Conservation (phyloP, 2,113 vertebrate genomes). For the Picathartes gymnocephalus region DNA sequence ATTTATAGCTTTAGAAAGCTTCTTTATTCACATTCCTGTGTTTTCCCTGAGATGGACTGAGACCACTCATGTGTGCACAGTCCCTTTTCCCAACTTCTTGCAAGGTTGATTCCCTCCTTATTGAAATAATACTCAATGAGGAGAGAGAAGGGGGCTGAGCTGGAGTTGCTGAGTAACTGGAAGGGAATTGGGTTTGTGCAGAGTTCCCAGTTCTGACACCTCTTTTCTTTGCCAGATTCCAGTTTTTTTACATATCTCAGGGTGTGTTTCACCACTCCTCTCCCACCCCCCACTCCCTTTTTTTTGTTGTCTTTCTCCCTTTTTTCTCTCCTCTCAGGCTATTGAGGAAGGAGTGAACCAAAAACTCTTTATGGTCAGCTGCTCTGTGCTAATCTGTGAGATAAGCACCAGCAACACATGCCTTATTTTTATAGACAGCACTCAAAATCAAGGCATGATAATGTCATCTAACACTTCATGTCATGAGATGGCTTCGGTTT, state of each 20-base stretch:
- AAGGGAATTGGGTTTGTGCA: background rate
- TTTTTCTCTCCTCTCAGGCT: background rate
- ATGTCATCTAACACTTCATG: background rate
- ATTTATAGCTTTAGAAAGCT: background rate
- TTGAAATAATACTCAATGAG: background rate
- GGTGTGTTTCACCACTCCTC: background rate
- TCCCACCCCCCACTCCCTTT: accelerated
- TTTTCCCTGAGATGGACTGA: background rate
- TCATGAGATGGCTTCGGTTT: background rate
- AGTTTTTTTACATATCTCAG: background rate
- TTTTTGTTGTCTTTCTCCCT: background rate
- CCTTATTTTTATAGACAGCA: background rate
- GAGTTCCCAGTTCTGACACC: background rate
- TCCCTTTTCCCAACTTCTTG: background rate
- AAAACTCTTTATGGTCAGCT: background rate
- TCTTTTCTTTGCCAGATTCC: background rate
- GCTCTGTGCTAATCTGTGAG: background rate
- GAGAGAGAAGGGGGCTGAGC: background rate
- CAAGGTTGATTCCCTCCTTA: background rate
- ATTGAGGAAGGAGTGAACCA: background rate
- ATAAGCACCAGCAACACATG: background rate
- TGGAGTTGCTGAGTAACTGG: background rate
- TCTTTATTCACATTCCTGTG: background rate
- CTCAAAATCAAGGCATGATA: background rate
- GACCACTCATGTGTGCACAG: background rate